Evolutionary conservation across 1,140 invertebrate genomes (phyloP), one percentile per base, ranked within the genome.

Genomic region (Micrasema longulum): DNA sequence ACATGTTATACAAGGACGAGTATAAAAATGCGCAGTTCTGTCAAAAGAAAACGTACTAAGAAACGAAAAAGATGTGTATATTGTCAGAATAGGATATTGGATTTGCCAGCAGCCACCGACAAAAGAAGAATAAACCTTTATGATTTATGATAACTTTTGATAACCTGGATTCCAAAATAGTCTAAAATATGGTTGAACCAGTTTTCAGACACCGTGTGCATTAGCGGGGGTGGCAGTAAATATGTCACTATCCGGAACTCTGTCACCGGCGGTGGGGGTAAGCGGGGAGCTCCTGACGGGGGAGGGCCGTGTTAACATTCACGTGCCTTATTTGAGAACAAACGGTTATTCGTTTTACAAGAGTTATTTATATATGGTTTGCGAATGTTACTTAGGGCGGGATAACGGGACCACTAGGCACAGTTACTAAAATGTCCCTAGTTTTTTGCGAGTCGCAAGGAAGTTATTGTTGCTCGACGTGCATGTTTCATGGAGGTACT

Each of bases 301-400:
- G 63, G 57, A 62, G 47, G 69, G 53, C 38, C 70, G 60, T 53
- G 65, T 69, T 66, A 71, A 71, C 68, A 70, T 71, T 71, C 45
- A 55, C 73, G 65, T 71, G 63, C 69, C 73, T 75, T 75, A 72
- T 75, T 75, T 72, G 73, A 75, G 68, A 75, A 75, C 73, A 72
- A 75, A 75, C 73, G 73, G 69, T 75, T 75, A 75, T 75, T 64
- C 69, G 73, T 68, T 75, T 71, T 75, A 63, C 64, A 71, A 64
- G 68, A 74, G 52, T 69, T 69, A 60, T 69, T 69, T 69, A 69
- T 69, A 67, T 63, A 63, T 63, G 57, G 57, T 63, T 63, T 63
- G 57, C 57, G 38, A 63, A 45, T 63, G 41, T 63, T 43, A 63
- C 57, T 63, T 22, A 18, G n/a, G 57, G 1, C 16, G 36, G 57